Evolutionary conservation across 1,140 invertebrate species (phyloP).

Genomic region (Cydia pomonella): DNA sequence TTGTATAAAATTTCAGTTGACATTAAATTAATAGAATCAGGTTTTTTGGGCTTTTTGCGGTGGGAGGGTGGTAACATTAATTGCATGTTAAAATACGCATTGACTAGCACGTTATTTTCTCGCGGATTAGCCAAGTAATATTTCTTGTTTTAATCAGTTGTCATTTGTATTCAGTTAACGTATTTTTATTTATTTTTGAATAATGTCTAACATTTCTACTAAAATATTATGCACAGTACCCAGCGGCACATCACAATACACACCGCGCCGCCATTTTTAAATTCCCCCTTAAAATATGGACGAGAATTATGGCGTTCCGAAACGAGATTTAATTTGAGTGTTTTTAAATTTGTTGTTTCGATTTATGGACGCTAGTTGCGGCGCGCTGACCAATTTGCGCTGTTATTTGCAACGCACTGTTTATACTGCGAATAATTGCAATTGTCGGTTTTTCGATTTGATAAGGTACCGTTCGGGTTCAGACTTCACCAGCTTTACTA

Average conservation of each 20-base stretch:
- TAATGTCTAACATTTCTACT: no score
- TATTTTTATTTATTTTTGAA: no score
- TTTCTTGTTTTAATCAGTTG: no score
- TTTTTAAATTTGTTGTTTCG: conserved; percentile 15
- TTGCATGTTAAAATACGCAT: no score
- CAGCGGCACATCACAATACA: background rate
- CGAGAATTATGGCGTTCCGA: conserved; percentile 1
- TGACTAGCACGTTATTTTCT: no score
- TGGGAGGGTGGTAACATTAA: no score
- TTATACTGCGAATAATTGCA: background rate
- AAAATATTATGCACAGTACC: background rate
- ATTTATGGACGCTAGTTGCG: background rate
- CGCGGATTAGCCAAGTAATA: no score
- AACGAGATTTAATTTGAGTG: conserved; percentile 13
- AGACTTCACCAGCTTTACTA: no score
- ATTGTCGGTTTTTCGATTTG: background rate
- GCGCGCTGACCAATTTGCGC: background rate
- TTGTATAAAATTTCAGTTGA: background rate
- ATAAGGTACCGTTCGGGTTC: background rate
- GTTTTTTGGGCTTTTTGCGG: no score
- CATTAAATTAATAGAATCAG: no score
- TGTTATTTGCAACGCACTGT: background rate
- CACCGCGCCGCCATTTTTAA: background rate
- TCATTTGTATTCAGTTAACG: no score
- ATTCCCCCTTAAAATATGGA: conserved; percentile 5